Evolutionary conservation across 1,140 invertebrate species (phyloP).

Genomic region (Drosophila tropicalis): DNA sequence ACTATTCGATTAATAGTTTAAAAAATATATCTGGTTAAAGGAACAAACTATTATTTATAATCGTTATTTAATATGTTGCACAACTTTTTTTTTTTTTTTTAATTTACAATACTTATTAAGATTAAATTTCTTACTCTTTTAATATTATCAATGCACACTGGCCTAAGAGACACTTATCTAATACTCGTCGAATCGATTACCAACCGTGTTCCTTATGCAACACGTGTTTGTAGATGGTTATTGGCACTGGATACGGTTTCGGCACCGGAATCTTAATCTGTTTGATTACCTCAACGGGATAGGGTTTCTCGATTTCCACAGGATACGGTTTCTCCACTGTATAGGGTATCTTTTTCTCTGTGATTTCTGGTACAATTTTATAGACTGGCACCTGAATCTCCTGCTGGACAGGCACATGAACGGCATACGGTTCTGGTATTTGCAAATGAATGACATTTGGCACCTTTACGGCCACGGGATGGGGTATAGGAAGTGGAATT

Average conservation of each 20-base stretch:
- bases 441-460: slow-evolving; percentile 90
- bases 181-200: slow-evolving; percentile 29
- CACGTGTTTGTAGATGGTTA: slow-evolving; percentile 92
- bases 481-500: slow-evolving; percentile 89
- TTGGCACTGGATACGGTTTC: slow-evolving; percentile 91
- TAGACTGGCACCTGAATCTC: slow-evolving; percentile 90
- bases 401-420: slow-evolving; percentile 88
- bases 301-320: slow-evolving; percentile 90
- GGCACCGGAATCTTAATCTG: slow-evolving; percentile 90
- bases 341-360: slow-evolving; percentile 90
- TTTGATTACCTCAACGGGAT: slow-evolving; percentile 90
- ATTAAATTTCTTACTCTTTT: neutral
- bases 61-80: too few species aligned
- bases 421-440: slow-evolving; percentile 90
- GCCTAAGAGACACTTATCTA: neutral
- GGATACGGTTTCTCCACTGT: slow-evolving; percentile 90
- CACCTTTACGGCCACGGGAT: slow-evolving; percentile 88
- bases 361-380: slow-evolving; percentile 86
- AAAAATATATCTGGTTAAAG: too few species aligned
- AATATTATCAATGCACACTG: slow-evolving; percentile 4
- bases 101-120: slow-evolving; percentile 7
- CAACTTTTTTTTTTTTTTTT: too few species aligned
- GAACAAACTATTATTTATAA: too few species aligned
- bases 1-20: too few species aligned
- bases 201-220: slow-evolving; percentile 87